Evolutionary conservation across 2,888 invertebrate genomes (phyloP).

Genomic region (Stenurella melanura): DNA sequence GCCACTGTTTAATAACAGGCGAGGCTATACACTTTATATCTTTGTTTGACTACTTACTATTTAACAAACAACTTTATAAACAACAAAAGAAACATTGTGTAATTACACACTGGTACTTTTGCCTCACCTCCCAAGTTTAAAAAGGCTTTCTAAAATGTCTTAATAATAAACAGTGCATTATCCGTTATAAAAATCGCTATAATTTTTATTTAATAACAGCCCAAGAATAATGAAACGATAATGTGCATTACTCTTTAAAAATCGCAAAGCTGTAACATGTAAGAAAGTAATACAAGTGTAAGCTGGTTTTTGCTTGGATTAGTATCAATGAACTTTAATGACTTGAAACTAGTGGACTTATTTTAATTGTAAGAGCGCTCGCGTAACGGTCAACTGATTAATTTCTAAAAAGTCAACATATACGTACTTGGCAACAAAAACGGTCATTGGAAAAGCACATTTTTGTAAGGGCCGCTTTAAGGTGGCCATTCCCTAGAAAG

Average conservation of each 20-base stretch:
- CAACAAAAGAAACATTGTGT: too few species aligned
- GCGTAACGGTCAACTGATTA: slow-evolving; percentile 52
- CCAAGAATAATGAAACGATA: slow-evolving; percentile 23
- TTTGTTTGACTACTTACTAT: too few species aligned
- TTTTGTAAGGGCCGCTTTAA: not conserved
- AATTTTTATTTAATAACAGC: slow-evolving; percentile 33
- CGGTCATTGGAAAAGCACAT: too few species aligned
- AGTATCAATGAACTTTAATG: slow-evolving; percentile 56
- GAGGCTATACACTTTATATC: too few species aligned
- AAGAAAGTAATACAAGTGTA: slow-evolving; percentile 45
- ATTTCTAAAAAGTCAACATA: slow-evolving; percentile 41
- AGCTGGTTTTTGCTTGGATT: slow-evolving; percentile 47
- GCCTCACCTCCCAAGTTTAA: not conserved
- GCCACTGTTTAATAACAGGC: too few species aligned
- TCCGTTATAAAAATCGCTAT: slow-evolving; percentile 20
- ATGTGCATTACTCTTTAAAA: slow-evolving; percentile 29
- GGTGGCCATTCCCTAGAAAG: too few species aligned
- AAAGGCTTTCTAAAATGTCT: not conserved
- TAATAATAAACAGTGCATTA: slow-evolving; percentile 8
- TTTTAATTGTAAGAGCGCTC: slow-evolving; percentile 51
- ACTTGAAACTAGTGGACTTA: slow-evolving; percentile 48
- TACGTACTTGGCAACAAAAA: not conserved
- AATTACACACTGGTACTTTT: not conserved
- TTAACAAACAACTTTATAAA: too few species aligned
- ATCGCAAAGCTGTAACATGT: slow-evolving; percentile 14